A percentile compares a stretch with the other conserved stretches of the same genome.
Evolutionary conservation across 2,113 vertebrate species (phyloP).

Genomic region (Hemiprocne comata): DNA sequence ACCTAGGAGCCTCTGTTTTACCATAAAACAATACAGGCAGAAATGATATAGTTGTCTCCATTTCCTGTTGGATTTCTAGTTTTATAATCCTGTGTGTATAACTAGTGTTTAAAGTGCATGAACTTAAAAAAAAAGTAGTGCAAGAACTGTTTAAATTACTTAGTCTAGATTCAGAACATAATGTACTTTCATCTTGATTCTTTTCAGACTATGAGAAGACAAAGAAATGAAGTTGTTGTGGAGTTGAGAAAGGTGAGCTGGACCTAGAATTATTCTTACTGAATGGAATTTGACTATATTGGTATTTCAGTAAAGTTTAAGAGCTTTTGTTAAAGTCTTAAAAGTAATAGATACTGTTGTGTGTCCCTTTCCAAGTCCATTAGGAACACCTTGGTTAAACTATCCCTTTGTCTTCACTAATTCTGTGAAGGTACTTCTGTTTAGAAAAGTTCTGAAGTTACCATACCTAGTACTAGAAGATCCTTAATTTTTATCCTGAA

Average conservation of each 20-base stretch:
- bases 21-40: not conserved
- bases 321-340: not conserved
- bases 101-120: not conserved
- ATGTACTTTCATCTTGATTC: not conserved
- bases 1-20: not conserved
- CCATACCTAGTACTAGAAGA: not conserved
- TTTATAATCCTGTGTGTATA: not conserved
- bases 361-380: not conserved
- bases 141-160: not conserved
- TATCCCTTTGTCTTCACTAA: not conserved
- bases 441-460: not conserved
- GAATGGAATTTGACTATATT: not conserved
- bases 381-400: not conserved
- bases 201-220: conserved; percentile 96
- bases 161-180: not conserved
- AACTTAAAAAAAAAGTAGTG: not conserved
- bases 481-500: not conserved
- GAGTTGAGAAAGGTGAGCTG: conserved; percentile 93
- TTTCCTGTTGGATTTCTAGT: not conserved
- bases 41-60: not conserved
- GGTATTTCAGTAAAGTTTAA: not conserved
- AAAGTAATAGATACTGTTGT: not conserved
- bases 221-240: conserved; percentile 97
- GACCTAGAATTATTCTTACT: not conserved
- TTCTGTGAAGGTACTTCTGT: not conserved